phyloP scores from a whole-genome alignment of 2,888 invertebrate genomes.

The Athalia circularis region DNA sequence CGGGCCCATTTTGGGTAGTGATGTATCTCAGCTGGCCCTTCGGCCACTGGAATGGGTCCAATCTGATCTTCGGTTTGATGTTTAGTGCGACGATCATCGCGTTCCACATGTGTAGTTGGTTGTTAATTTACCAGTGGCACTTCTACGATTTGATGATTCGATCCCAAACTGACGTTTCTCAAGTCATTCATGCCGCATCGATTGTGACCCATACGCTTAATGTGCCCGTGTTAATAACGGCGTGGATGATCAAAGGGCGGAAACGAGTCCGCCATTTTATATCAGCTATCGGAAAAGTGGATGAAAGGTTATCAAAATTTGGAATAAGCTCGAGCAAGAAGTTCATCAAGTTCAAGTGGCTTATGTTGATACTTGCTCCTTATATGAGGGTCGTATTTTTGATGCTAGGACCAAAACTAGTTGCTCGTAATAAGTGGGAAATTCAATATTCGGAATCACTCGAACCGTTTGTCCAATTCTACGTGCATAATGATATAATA shows the following conservation, averaged over 20 bases:
- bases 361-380: too few species aligned
- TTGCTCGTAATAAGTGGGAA: too few species aligned
- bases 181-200: too few species aligned
- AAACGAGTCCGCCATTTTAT: background rate
- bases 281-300: constrained; percentile 7
- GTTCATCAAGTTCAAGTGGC: background rate
- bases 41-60: constrained; percentile 7
- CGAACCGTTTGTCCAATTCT: background rate
- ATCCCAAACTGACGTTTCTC: background rate
- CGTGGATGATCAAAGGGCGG: constrained; percentile 29
- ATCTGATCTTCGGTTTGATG: background rate
- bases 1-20: constrained; percentile 17
- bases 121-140: background rate
- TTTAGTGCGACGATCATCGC: background rate
- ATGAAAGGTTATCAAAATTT: constrained; percentile 17
- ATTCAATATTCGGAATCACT: too few species aligned
- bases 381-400: too few species aligned
- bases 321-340: constrained; percentile 16
- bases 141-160: background rate
- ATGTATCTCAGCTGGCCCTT: constrained; percentile 24
- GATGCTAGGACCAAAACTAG: too few species aligned
- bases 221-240: constrained; percentile 7
- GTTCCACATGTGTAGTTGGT: background rate
- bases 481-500: background rate
- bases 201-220: background rate